Conservation (phyloP, 2,113 vertebrate species). For the Sisor rabdophorus region DNA sequence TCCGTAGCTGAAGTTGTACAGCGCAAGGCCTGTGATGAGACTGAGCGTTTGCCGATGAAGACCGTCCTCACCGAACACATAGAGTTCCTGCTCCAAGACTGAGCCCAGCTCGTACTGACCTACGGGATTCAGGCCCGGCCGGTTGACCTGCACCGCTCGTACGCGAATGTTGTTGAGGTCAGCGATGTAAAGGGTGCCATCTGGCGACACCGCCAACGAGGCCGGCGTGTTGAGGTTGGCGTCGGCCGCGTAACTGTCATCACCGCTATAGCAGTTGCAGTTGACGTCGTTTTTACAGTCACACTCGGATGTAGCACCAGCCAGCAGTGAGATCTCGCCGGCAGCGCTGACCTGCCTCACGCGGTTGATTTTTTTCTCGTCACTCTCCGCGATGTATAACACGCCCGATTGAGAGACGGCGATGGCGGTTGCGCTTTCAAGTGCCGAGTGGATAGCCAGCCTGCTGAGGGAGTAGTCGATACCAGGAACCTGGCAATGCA, state of each 20-base stretch:
- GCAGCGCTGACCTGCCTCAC: slow-evolving; percentile 85
- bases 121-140: slow-evolving; percentile 71
- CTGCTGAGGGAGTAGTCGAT: slow-evolving; percentile 90
- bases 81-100: slow-evolving; percentile 82
- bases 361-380: slow-evolving; percentile 88
- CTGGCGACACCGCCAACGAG: slow-evolving; percentile 81
- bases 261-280: slow-evolving; percentile 85
- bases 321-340: slow-evolving; percentile 85
- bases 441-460: slow-evolving; percentile 84
- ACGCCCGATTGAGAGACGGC: slow-evolving; percentile 82
- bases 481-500: slow-evolving; percentile 89
- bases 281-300: slow-evolving; percentile 90
- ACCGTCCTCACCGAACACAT: slow-evolving; percentile 81
- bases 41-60: slow-evolving; percentile 83
- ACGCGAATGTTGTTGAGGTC: slow-evolving; percentile 88
- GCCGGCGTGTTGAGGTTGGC: slow-evolving; percentile 82
- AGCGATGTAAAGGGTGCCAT: slow-evolving; percentile 84
- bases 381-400: slow-evolving; percentile 86
- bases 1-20: slow-evolving; percentile 86
- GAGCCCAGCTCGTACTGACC: slow-evolving; percentile 83
- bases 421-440: slow-evolving; percentile 85
- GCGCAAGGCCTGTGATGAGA: slow-evolving; percentile 80
- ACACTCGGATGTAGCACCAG: slow-evolving; percentile 82
- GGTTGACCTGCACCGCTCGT: slow-evolving; percentile 78
- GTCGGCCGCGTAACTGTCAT: slow-evolving; percentile 84